Evolutionary conservation across 2,888 invertebrate genomes (phyloP).

Genomic region (Melanargia galathea): DNA sequence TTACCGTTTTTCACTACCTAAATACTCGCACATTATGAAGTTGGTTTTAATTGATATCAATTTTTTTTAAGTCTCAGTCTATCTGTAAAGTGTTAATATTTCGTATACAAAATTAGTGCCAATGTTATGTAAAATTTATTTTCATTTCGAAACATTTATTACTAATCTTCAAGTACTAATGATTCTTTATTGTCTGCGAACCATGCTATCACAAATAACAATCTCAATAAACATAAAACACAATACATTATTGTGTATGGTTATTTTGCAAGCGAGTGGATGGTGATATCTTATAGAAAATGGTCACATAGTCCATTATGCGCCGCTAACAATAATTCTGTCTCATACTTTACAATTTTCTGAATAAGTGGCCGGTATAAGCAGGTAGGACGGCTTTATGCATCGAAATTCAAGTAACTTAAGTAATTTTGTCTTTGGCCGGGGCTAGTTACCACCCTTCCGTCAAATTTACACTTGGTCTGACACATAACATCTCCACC

Average conservation of each 20-base stretch:
- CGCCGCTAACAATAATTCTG: slow-evolving; percentile 66
- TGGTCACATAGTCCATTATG: slow-evolving; percentile 43
- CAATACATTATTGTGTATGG: slow-evolving; percentile 35
- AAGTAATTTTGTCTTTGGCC: too few species aligned
- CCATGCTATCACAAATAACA: slow-evolving; percentile 20
- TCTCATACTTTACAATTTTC: slow-evolving; percentile 62
- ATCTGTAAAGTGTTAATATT: too few species aligned
- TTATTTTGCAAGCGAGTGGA: slow-evolving; percentile 37
- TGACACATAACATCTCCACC: too few species aligned
- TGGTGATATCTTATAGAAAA: slow-evolving; percentile 35
- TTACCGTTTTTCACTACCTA: too few species aligned
- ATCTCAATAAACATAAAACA: slow-evolving; percentile 35
- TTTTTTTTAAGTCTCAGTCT: too few species aligned
- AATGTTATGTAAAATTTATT: too few species aligned
- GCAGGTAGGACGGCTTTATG: slow-evolving; percentile 50
- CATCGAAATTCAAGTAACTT: too few species aligned
- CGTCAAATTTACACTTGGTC: too few species aligned
- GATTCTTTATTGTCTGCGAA: slow-evolving; percentile 45
- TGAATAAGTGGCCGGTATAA: slow-evolving; percentile 61
- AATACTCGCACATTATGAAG: too few species aligned
- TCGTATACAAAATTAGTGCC: too few species aligned
- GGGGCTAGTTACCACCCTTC: too few species aligned
- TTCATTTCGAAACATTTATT: slow-evolving; percentile 6
- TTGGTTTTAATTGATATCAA: too few species aligned
- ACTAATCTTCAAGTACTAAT: slow-evolving; percentile 10